These are phyloP conservation scores for Ferdinandea cuprea DNA, from an alignment of 2,888 invertebrate genomes.

Conservation along the genomic window DNA sequence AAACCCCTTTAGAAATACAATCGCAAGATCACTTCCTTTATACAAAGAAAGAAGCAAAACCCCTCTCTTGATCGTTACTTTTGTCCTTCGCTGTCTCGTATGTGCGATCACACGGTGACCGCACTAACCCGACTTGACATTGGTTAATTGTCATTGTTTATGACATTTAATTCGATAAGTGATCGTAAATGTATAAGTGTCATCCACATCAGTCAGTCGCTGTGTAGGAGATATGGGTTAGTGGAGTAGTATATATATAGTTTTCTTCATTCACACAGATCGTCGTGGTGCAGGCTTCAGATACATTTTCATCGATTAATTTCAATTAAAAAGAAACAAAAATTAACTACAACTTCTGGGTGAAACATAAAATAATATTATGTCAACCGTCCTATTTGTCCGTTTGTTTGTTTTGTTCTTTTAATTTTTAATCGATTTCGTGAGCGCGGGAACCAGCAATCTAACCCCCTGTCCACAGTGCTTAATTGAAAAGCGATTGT, in stretches of 20 bases:
- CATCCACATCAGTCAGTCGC: neutral
- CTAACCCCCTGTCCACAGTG: neutral
- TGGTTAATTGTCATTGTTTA: conserved; percentile 69
- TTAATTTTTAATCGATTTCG: conserved; percentile 61
- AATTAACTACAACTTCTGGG: conserved; percentile 16
- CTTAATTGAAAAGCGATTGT: conserved; percentile 68
- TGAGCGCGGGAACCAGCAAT: conserved; percentile 26
- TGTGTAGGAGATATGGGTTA: conserved; percentile 52
- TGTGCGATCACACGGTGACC: conserved; percentile 21
- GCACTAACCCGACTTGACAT: conserved; percentile 65
- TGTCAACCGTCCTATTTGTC: conserved; percentile 42
- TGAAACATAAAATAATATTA: conserved; percentile 1
- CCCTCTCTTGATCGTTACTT: conserved; percentile 23
- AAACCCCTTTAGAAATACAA: neutral
- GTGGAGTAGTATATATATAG: conserved; percentile 61
- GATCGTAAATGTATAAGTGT: conserved; percentile 37
- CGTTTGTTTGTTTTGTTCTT: conserved; percentile 1
- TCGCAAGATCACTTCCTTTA: neutral
- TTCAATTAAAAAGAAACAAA: conserved; percentile 57
- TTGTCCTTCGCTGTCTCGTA: conserved; percentile 25
- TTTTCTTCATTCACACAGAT: conserved; percentile 30
- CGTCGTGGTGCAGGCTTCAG: conserved; percentile 6
- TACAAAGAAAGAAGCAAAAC: neutral
- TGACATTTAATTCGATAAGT: conserved; percentile 65
- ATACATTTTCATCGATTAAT: conserved; percentile 58